Base-by-base conservation (phyloP, 2,888 invertebrate genomes). In the Drosophila parthenogenetica region DNA sequence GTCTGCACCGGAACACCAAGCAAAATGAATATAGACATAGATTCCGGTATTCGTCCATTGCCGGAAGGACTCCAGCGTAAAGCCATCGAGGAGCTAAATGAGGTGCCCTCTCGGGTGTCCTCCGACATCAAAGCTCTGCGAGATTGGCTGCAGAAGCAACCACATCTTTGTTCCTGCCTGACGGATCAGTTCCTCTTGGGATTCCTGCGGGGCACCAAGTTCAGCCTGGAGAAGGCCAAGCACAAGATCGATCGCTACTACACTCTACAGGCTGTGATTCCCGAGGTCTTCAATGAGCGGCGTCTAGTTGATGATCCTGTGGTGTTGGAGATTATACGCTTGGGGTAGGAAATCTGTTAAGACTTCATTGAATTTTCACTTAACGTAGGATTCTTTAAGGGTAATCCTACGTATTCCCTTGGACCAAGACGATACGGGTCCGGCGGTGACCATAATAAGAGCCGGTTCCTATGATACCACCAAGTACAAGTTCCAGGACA, bases 231-330 rank as follows among this genome's bases (percentile, higher is more conserved):
- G 73, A 91, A 92, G 57, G 93, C 94, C 3, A 94, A 94, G 80
- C 91, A 93, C 58, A 94, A 94, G 80, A 77, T 94, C 5, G 94
- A 94, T 77, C 93, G 93, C 90, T 95, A 93, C 81, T 94, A 94
- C 80, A 94, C 94, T 0, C 76, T 92, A 42, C 93, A 93, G 82
- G 92, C 93, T 0, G 90, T 93, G 45, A 92, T 94, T n/a, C 94
- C 95, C 0, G 95, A 95, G 84, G 92, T 95, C 55, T 94, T 94
- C 74, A 92, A 84, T 48, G 89, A 91, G 50, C 79, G 81, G 4
- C 86, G 91, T 2, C 67, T 87, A 14, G 90, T 90, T 19, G 89
- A 90, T 22, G 84, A 92, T 77, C 80, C 82, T 0, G 63, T 75
- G 49, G 86, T 89, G 2, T 48, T 90, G 68, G 91, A 91, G 25